These are phyloP conservation scores for Timema podura DNA, from an alignment of 2,888 invertebrate genomes.

Conservation along the genomic window DNA sequence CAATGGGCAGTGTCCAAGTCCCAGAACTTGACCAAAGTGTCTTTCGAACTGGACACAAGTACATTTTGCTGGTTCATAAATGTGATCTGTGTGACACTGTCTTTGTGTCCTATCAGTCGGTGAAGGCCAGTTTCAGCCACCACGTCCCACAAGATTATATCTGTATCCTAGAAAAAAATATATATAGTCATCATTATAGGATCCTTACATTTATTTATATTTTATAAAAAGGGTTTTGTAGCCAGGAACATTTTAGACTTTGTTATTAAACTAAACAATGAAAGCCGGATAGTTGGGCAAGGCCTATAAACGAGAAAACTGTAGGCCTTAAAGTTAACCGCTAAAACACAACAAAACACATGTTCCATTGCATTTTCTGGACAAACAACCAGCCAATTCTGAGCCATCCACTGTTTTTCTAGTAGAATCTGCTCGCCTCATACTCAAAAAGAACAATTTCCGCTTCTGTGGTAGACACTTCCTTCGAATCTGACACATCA, in stretches of 20 bases:
- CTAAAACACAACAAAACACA: too few relatives aligned
- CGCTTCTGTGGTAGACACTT: too few relatives aligned
- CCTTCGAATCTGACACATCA: too few relatives aligned
- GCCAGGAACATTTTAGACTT: neutral
- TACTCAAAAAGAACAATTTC: too few relatives aligned
- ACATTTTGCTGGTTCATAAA: constrained; percentile 68
- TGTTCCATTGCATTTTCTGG: too few relatives aligned
- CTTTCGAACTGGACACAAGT: constrained; percentile 82
- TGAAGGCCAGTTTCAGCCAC: constrained; percentile 87
- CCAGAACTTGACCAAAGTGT: constrained; percentile 96
- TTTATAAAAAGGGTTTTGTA: neutral
- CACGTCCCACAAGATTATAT: constrained; percentile 92
- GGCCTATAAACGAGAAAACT: too few relatives aligned
- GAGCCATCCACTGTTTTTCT: too few relatives aligned
- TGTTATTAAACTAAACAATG: neutral
- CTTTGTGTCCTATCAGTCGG: constrained; percentile 88
- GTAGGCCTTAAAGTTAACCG: too few relatives aligned
- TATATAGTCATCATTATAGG: neutral
- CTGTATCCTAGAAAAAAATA: constrained; percentile 68
- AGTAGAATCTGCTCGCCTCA: too few relatives aligned
- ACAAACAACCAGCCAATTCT: too few relatives aligned
- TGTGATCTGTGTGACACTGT: constrained; percentile 74
- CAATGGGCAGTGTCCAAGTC: constrained; percentile 92
- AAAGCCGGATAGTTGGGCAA: neutral
- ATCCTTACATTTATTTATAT: neutral